phyloP scores from a whole-genome alignment of 2,113 vertebrate genomes.

The Procavia capensis region DNA sequence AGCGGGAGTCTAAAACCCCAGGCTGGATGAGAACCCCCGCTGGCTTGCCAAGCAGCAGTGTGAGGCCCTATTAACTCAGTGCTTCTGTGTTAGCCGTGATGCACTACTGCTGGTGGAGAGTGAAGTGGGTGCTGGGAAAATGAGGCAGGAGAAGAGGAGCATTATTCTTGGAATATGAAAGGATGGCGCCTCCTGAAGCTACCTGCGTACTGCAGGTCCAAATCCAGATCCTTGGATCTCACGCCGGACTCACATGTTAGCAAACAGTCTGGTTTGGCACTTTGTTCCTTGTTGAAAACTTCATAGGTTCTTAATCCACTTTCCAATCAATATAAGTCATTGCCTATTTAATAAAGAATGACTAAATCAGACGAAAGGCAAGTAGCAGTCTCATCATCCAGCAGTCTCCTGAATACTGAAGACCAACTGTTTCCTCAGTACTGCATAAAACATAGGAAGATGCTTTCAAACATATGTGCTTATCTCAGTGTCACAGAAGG shows the following conservation, averaged over 20 bases:
- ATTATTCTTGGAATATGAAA: background rate
- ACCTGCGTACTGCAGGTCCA: background rate
- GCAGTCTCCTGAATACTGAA: no score
- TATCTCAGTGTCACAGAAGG: background rate
- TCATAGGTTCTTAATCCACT: background rate
- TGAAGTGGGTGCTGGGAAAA: background rate
- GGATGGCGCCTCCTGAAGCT: background rate
- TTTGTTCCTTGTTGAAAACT: background rate
- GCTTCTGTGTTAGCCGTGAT: background rate
- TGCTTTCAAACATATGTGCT: constrained; percentile 18
- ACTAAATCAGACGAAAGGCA: background rate
- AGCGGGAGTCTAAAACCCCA: background rate
- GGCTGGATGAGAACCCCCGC: background rate
- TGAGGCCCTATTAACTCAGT: background rate
- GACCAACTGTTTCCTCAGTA: background rate
- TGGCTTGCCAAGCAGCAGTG: background rate
- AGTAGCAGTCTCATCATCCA: background rate
- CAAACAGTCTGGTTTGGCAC: background rate
- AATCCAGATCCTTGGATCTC: background rate
- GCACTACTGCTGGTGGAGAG: background rate
- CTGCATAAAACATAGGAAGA: background rate
- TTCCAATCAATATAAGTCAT: background rate
- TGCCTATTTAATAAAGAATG: constrained; percentile 36
- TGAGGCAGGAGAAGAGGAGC: background rate
- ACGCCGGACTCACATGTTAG: background rate